phyloP scores from a whole-genome alignment of 2,797 vertebrate species.

The Pogoniulus pusillus region DNA sequence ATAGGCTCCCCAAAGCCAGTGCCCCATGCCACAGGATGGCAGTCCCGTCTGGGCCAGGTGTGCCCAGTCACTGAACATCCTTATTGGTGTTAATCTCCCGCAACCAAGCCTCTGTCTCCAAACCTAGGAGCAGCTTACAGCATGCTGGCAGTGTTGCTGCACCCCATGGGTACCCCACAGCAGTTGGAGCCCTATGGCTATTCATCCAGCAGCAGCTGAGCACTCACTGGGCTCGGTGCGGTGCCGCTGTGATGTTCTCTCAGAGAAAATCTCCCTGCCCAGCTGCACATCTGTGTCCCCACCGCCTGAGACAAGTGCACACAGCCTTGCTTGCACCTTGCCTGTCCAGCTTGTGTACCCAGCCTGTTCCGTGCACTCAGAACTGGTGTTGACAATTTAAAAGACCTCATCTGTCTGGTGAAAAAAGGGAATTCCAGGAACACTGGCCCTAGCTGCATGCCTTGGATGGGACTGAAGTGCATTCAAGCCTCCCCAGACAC shows the following conservation, averaged over 20 bases:
- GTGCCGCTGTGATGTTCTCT: neutral
- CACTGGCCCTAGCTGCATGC: neutral
- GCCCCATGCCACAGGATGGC: no score
- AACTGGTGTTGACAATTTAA: neutral
- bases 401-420: neutral
- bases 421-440: neutral
- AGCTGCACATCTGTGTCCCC: neutral
- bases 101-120: no score
- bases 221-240: neutral
- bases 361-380: neutral
- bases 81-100: no score
- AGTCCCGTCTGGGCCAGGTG: no score
- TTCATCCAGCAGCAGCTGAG: neutral
- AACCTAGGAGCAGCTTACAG: no score
- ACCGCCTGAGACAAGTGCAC: neutral
- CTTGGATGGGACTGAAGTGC: neutral
- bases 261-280: neutral
- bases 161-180: no score
- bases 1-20: no score
- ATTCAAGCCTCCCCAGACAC: neutral
- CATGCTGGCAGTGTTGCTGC: no score
- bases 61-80: no score
- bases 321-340: rapidly evolving
- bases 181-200: no score
- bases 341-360: neutral